Evolutionary conservation across 92 coral and sea anemone genomes (phyloP), one percentile per base, ranked within the genome.

Genomic region (Palythoa grandiflora): DNA sequence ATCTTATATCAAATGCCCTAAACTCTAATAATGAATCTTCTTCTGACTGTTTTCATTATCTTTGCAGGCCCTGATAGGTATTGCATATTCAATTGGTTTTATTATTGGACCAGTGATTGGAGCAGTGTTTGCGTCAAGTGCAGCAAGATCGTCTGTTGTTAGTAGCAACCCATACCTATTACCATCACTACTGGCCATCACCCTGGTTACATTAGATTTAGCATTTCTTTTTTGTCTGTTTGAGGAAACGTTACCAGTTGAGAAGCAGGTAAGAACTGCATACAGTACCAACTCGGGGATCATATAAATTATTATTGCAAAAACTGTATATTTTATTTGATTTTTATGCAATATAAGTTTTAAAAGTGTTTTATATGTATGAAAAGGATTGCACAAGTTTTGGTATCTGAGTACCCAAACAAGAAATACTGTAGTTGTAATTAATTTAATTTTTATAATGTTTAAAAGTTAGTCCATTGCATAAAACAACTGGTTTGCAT

Each of bases 71-170:
- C 87, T 92, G 10, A 91, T 97, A 71, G 99, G 99, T 57, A 89
- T 97, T 70, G 99, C 99, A 9, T 97, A 92, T 85, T 97, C 99
- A 44, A 89, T 95, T 83, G 99, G 99, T 78, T 97, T 97, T 44
- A 97, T 95, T 52, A 90, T 97, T 78, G 99, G 99, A 39, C 99
- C 99, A 44, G 90, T 96, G 20, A 95, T 97, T 85, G 99, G 99
- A 60, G 99, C 99, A 35, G 70, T 95, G 20, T 95, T 97, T 91
- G 98, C 99, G 10, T 92, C 89, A 80, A 90, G 88, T 95, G 95
- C 99, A 19, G 90, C 89, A 84, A 90, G 91, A 88, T 97, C 98
- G 2, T 75, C 94, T 65, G 70, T 91, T 11, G 81, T 88, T 17
- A 87, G 92, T 92, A 96, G 98, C 63, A 92, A 91, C 84, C 94